Conservation (phyloP, 2,797 vertebrate species). For the Galaxias olidus region DNA sequence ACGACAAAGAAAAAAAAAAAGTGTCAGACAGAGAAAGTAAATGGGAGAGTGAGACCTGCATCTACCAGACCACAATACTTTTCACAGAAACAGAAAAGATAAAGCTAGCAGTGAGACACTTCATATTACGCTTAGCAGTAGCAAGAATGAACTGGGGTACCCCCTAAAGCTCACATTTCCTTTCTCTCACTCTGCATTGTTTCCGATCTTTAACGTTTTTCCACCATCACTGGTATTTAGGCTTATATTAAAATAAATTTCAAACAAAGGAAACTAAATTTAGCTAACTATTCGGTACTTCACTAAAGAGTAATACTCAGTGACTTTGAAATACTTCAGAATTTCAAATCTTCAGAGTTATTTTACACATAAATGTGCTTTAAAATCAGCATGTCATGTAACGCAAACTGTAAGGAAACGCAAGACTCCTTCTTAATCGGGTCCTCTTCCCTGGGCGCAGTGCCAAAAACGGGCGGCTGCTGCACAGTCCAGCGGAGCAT, state of each 20-base stretch:
- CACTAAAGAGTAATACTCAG: too few relatives aligned
- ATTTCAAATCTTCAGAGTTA: too few relatives aligned
- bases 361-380: too few relatives aligned
- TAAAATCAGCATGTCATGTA: too few relatives aligned
- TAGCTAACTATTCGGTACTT: too few relatives aligned
- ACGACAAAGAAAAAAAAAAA: neutral
- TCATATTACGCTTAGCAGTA: too few relatives aligned
- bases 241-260: neutral
- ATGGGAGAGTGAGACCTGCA: slow-evolving; percentile 6
- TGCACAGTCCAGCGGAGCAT: slow-evolving; percentile 2
- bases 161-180: slow-evolving; percentile 2
- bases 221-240: neutral
- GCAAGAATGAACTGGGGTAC: too few relatives aligned
- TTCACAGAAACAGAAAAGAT: neutral
- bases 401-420: neutral
- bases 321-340: too few relatives aligned
- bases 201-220: slow-evolving; percentile 8
- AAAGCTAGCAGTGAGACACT: too few relatives aligned
- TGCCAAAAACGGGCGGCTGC: slow-evolving; percentile 15
- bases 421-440: neutral
- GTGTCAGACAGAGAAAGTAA: neutral
- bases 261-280: too few relatives aligned
- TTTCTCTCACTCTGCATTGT: slow-evolving; percentile 9
- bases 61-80: slow-evolving; percentile 2
- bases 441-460: neutral